Conservation (phyloP, 2,113 vertebrate genomes). For the Coracopsis vasa region DNA sequence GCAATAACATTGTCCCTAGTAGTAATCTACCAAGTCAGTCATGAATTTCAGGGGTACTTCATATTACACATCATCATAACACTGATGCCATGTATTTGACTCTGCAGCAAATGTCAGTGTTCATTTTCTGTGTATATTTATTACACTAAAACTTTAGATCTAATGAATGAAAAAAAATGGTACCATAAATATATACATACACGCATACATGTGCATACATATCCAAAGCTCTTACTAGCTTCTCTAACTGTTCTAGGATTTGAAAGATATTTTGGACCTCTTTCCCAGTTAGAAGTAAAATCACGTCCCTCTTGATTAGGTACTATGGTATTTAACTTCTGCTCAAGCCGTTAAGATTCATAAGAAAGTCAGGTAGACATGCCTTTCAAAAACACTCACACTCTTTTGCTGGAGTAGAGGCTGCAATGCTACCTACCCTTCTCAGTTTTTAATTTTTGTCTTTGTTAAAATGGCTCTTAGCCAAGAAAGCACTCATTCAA, state of each 20-base stretch:
- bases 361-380: not conserved
- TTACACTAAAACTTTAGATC: not conserved
- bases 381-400: not conserved
- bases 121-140: not conserved
- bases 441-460: not conserved
- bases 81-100: not conserved
- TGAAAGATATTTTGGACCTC: not conserved
- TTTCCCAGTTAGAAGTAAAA: not conserved
- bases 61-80: not conserved
- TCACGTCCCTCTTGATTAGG: not conserved
- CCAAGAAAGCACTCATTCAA: not conserved
- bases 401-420: not conserved
- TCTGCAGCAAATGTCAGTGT: not conserved
- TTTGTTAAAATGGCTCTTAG: not conserved
- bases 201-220: accelerated
- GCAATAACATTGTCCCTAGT: not conserved
- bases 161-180: not conserved
- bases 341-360: not conserved
- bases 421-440: not conserved
- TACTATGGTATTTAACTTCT: not conserved
- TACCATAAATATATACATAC: not conserved
- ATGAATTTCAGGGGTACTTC: not conserved
- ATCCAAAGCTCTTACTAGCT: not conserved
- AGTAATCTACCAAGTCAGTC: not conserved
- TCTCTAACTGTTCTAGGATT: not conserved